Conservation (phyloP, 2,888 invertebrate species). For the Leptogaster cylindrica region DNA sequence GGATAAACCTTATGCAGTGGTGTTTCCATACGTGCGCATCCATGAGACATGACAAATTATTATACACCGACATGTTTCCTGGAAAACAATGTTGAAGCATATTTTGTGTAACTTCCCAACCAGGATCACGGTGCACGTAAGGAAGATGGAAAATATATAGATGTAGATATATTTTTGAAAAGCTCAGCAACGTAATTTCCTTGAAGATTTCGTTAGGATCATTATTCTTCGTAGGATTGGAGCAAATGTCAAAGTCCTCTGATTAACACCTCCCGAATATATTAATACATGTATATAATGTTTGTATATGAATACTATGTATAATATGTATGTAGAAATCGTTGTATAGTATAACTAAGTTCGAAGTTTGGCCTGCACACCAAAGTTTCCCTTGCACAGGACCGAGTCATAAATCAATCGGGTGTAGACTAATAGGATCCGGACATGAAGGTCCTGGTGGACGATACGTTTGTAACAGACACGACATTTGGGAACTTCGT, state of each 20-base stretch:
- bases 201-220: constrained; percentile 7
- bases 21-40: no score
- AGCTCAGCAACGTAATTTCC: constrained; percentile 8
- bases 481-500: constrained; percentile 43
- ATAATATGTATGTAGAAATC: no score
- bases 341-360: no score
- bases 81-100: no score
- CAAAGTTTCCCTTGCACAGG: constrained; percentile 31
- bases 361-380: no score
- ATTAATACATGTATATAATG: constrained; percentile 36
- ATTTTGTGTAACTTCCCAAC: no score
- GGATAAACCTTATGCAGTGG: no score
- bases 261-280: constrained; percentile 36
- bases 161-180: background rate
- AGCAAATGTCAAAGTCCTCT: constrained; percentile 35
- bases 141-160: no score
- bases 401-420: constrained; percentile 45
- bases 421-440: constrained; percentile 44
- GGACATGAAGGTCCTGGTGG: constrained; percentile 45
- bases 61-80: no score
- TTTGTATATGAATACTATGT: constrained; percentile 9
- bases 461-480: constrained; percentile 42
- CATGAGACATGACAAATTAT: no score
- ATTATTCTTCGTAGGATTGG: constrained; percentile 31
- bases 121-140: background rate